Evolutionary conservation across 2,888 invertebrate genomes (phyloP).

Genomic region (Ochropleura leucogaster): DNA sequence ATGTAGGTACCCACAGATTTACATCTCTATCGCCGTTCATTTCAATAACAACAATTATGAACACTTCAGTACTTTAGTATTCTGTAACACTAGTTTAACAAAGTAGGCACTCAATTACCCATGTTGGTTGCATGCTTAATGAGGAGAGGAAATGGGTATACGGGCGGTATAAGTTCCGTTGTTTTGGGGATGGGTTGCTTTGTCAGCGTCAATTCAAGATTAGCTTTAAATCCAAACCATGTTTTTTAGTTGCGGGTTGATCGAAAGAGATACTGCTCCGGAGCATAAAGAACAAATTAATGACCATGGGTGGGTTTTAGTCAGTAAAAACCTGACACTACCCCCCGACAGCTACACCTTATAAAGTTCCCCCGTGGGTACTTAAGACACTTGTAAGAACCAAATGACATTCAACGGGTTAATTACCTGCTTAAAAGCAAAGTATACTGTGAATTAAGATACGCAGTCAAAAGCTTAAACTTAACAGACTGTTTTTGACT

Average conservation of each 20-base stretch:
- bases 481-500: neutral
- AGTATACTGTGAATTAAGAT: neutral
- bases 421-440: too few species aligned
- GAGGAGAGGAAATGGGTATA: slow-evolving; percentile 61
- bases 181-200: slow-evolving; percentile 16
- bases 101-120: slow-evolving; percentile 51
- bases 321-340: too few species aligned
- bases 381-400: too few species aligned
- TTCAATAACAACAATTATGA: slow-evolving; percentile 3
- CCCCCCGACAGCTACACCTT: too few species aligned
- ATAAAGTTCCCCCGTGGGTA: too few species aligned
- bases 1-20: neutral
- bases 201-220: slow-evolving; percentile 13
- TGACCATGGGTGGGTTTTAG: too few species aligned
- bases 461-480: neutral
- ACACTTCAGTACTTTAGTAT: slow-evolving; percentile 1
- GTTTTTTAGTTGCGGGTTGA: too few species aligned
- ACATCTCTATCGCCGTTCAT: neutral
- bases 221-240: neutral
- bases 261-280: too few species aligned
- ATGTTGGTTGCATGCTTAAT: slow-evolving; percentile 65
- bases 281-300: too few species aligned
- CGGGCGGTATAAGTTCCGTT: slow-evolving; percentile 50
- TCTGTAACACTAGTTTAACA: slow-evolving; percentile 1
- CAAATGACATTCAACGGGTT: too few species aligned